phyloP scores from a whole-genome alignment of 2,797 vertebrate genomes.

The Jordanella pulchra region DNA sequence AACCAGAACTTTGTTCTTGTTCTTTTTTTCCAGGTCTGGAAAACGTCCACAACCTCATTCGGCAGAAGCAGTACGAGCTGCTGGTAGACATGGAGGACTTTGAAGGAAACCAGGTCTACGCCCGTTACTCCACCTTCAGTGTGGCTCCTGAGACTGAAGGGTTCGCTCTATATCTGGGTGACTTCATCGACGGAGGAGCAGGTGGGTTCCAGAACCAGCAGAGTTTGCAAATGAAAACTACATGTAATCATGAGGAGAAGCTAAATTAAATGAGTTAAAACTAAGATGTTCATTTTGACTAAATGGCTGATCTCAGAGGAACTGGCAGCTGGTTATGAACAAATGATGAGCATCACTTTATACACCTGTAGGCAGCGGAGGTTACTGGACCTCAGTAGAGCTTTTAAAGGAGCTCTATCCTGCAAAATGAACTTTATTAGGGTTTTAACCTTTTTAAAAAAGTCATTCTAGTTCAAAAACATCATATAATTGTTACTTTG shows the following conservation, averaged over 20 bases:
- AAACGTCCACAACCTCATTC: not conserved
- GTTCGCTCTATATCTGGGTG: not conserved
- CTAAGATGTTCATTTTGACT: not conserved
- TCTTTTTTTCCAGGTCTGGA: not conserved
- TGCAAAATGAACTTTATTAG: too few relatives aligned
- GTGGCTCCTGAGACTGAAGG: not conserved
- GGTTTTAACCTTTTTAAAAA: too few relatives aligned
- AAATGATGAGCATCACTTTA: too few relatives aligned
- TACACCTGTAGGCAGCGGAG: too few relatives aligned
- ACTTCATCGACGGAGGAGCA: not conserved
- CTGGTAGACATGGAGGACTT: conserved; percentile 1
- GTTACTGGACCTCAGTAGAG: too few relatives aligned
- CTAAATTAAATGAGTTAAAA: not conserved
- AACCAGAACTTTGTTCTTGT: not conserved
- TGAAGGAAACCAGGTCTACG: not conserved
- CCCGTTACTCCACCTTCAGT: not conserved
- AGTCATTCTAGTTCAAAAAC: too few relatives aligned
- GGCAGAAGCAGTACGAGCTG: not conserved
- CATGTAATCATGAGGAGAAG: not conserved
- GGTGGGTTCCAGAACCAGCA: conserved; percentile 2
- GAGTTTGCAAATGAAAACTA: not conserved
- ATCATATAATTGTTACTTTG: too few relatives aligned
- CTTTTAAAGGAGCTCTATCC: too few relatives aligned
- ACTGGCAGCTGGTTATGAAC: not conserved
- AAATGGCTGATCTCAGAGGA: not conserved